Evolutionary conservation across 2,888 invertebrate genomes (phyloP), one percentile per base, ranked within the genome.

Genomic region (Pantelozetes paolii): DNA sequence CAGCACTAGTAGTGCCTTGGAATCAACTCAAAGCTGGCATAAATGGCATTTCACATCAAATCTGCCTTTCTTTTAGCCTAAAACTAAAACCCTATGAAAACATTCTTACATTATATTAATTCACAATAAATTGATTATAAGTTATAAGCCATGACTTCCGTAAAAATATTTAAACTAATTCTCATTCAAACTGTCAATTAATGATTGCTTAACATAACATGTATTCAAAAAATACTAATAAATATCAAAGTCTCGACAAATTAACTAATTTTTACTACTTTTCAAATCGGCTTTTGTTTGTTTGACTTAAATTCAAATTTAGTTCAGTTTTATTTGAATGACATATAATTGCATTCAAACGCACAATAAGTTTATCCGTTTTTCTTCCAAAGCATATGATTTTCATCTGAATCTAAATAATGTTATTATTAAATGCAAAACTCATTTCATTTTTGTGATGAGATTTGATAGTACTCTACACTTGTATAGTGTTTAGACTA

Each of bases 11-110:
- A 67, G 67, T 67, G 67, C 67, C 67, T 36, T 40, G 20, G 40
- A 67, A 67, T 67, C 67, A 67, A 67, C 67, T 40, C 40, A 67
- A 67, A 67, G 20, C 36, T 67, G 67, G 67, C 67, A 67, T 67
- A 59, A 59, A 59, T 59, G 59, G 30, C n/a, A 32, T 59, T 32
- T 59, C 15, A 28, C 32, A 40, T 67, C 67, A 40, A 15, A 67
- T 67, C 67, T 67, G 67, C 67, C 36, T 67, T 67, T 67, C 67
- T 67, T 40, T 42, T 67, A 67, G 67, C 67, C 67, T 40, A 67
- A 67, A n/a, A n/a, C n/a, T n/a, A n/a, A n/a, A 67, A 67, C 40
- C 40, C 67, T 67, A 67, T 67, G 40, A 11, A 67, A 67, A 67
- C 67, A 67, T 67, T 67, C 32, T 67, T 67, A 11, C 8, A 1